Evolutionary conservation across 2,888 invertebrate genomes (phyloP).

Genomic region (Hirtodrosophila histrioides): DNA sequence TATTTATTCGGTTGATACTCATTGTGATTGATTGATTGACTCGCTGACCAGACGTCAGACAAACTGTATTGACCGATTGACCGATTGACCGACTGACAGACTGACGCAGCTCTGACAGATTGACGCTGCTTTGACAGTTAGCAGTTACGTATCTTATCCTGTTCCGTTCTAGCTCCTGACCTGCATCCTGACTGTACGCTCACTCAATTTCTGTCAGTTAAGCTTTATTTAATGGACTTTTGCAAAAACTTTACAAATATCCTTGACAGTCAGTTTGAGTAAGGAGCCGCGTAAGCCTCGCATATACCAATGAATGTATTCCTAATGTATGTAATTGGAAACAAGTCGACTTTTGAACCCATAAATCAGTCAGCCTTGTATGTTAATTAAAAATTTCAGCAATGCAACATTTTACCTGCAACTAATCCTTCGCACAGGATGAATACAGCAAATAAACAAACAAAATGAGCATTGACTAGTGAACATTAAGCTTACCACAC

Average conservation of each 20-base stretch:
- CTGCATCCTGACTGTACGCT: constrained; percentile 7
- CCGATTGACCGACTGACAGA: constrained; percentile 35
- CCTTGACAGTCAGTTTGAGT: constrained; percentile 19
- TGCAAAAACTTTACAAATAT: constrained; percentile 40
- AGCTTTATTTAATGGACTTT: constrained; percentile 65
- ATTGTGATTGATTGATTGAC: constrained; percentile 58
- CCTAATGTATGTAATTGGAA: neutral
- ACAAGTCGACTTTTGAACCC: too few relatives aligned
- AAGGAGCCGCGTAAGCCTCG: neutral
- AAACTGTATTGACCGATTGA: constrained; percentile 22
- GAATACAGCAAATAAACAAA: too few relatives aligned
- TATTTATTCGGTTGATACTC: constrained; percentile 35
- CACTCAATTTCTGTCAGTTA: constrained; percentile 45
- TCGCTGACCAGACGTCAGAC: constrained; percentile 43
- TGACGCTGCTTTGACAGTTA: constrained; percentile 34
- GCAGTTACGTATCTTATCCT: constrained; percentile 13
- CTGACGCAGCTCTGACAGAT: constrained; percentile 25
- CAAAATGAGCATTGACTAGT: too few relatives aligned
- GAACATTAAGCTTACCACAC: too few relatives aligned
- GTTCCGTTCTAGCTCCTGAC: constrained; percentile 1
- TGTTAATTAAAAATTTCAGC: too few relatives aligned
- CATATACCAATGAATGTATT: neutral
- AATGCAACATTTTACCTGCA: too few relatives aligned
- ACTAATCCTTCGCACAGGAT: too few relatives aligned
- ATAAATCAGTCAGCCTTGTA: too few relatives aligned